Evolutionary conservation across 1,140 invertebrate species (phyloP).

Genomic region (Schlechtendalia chinensis): DNA sequence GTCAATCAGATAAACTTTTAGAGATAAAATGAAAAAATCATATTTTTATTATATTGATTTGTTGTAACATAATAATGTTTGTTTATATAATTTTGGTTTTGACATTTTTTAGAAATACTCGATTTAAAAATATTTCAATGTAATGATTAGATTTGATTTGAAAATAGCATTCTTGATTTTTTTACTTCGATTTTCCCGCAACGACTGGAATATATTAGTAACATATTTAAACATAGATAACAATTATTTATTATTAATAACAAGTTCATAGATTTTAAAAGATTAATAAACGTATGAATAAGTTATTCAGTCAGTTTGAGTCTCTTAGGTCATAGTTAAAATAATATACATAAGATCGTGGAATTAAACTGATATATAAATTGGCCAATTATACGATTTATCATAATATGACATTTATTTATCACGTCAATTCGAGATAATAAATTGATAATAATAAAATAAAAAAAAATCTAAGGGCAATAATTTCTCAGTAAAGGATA

Average conservation of each 20-base stretch:
- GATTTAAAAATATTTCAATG: neutral
- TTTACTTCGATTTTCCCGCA: neutral
- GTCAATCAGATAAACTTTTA: neutral
- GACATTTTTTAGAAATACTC: neutral
- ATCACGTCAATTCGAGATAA: neutral
- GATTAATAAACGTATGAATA: conserved; percentile 28
- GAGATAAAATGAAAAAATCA: neutral
- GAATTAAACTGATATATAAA: neutral
- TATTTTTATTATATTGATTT: neutral
- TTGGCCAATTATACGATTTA: neutral
- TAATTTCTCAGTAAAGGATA: neutral
- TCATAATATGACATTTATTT: neutral
- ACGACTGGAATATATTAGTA: conserved; percentile 4
- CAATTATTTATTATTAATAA: conserved; percentile 11
- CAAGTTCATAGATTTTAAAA: conserved; percentile 27
- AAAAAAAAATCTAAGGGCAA: neutral
- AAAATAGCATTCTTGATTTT: neutral
- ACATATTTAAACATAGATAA: conserved; percentile 26
- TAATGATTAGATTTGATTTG: neutral
- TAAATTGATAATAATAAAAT: neutral
- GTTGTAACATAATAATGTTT: neutral
- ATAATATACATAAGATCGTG: neutral
- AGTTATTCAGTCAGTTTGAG: conserved; percentile 35
- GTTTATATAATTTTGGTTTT: neutral
- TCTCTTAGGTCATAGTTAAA: neutral